phyloP scores from a whole-genome alignment of 2,797 vertebrate genomes.

The Micromesistius poutassou region DNA sequence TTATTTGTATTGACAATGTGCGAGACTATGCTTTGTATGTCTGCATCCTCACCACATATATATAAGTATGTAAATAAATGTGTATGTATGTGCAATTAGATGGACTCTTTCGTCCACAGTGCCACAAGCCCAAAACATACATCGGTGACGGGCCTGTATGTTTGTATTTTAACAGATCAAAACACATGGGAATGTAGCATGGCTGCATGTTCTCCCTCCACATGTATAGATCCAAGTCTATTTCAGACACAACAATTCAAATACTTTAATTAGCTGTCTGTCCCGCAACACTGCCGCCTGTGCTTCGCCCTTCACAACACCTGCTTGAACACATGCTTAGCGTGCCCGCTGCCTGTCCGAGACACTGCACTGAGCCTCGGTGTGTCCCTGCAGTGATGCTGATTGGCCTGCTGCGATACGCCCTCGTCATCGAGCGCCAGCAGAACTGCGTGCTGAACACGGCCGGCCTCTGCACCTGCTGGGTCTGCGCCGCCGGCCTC shows the following conservation, averaged over 20 bases:
- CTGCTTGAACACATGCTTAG: not conserved
- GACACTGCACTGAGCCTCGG: not conserved
- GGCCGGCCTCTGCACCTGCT: constrained; percentile 79
- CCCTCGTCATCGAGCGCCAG: constrained; percentile 82
- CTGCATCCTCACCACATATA: not conserved
- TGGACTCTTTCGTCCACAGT: too few relatives aligned
- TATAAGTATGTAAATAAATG: too few relatives aligned
- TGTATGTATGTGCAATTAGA: too few relatives aligned
- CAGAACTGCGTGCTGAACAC: constrained; percentile 86
- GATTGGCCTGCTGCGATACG: constrained; percentile 83
- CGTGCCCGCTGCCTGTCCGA: not conserved
- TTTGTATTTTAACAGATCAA: too few relatives aligned
- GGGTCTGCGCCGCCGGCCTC: constrained; percentile 86
- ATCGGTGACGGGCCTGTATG: too few relatives aligned
- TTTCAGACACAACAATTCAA: not conserved
- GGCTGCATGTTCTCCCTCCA: not conserved
- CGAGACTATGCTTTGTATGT: not conserved
- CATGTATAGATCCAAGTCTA: not conserved
- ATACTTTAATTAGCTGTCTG: not conserved
- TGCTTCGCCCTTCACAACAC: not conserved
- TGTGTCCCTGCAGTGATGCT: constrained; percentile 73
- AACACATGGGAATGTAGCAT: too few relatives aligned
- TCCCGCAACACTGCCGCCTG: not conserved
- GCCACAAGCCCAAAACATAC: too few relatives aligned
- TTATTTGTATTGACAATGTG: not conserved